Evolutionary conservation across 64 coral and sea anemone genomes (phyloP).

Genomic region (Hydrozoanthus tunicans): DNA sequence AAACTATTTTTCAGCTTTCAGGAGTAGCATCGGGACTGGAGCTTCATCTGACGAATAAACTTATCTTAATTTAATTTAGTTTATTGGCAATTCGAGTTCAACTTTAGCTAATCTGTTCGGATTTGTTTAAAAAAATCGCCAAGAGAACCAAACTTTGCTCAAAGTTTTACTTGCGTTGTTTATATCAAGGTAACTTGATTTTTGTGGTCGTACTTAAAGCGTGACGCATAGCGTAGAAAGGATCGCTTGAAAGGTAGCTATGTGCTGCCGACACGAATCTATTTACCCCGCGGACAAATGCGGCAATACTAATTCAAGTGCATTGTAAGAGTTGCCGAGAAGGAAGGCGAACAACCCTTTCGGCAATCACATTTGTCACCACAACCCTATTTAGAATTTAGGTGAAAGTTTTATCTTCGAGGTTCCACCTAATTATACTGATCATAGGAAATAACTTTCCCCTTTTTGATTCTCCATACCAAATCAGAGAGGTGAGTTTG

Average conservation of each 20-base stretch:
- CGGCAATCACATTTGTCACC: conserved; percentile 25
- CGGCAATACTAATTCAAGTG: conserved; percentile 7
- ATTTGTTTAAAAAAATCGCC: background rate
- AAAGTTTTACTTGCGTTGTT: background rate
- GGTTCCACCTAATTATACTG: background rate
- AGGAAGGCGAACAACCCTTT: conserved; percentile 36
- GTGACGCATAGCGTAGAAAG: background rate
- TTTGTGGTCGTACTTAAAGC: background rate
- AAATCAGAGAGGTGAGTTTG: background rate
- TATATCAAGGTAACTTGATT: background rate
- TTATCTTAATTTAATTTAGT: conserved; percentile 37
- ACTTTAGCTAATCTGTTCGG: conserved; percentile 2
- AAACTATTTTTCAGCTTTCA: background rate
- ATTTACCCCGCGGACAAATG: conserved; percentile 48
- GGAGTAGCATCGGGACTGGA: background rate
- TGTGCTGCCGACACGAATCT: conserved; percentile 7
- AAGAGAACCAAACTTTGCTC: background rate
- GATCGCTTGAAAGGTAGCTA: conserved; percentile 3
- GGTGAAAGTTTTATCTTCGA: background rate
- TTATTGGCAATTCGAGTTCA: conserved; percentile 36
- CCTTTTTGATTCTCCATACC: background rate
- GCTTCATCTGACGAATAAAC: background rate
- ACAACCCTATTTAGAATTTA: background rate
- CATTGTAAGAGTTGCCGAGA: background rate
- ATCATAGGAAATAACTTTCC: background rate